Percentiles rank a stretch among this genome's conserved stretches.
Evolutionary conservation across 2,797 vertebrate genomes (phyloP).

Genomic region (Bradypodion ventrale): DNA sequence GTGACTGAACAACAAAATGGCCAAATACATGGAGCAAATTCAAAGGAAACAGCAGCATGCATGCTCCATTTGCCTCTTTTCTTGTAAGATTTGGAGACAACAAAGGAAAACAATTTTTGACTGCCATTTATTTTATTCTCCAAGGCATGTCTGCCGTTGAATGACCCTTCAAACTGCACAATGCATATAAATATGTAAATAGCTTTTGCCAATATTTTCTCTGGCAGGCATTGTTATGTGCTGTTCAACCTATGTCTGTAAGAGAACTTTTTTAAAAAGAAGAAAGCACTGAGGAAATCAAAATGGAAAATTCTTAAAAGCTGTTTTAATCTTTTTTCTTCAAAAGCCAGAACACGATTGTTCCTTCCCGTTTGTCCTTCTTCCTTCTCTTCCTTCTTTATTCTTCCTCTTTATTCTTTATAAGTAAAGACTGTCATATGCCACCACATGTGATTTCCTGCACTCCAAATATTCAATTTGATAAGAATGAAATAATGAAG

Average conservation of each 20-base stretch:
- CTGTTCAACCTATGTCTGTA: slow-evolving; percentile 16
- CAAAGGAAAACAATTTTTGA: slow-evolving; percentile 34
- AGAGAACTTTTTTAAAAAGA: neutral
- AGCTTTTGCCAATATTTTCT: slow-evolving; percentile 37
- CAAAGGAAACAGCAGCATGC: slow-evolving; percentile 42
- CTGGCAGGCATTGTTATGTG: neutral
- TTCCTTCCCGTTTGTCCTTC: neutral
- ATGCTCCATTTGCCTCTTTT: slow-evolving; percentile 53
- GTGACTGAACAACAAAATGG: too few species aligned
- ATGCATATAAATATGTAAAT: slow-evolving; percentile 30
- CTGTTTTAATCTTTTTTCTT: neutral
- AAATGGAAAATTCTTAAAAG: neutral
- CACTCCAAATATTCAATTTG: neutral
- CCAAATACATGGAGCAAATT: slow-evolving; percentile 54
- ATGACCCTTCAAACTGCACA: slow-evolving; percentile 44
- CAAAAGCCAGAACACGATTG: neutral
- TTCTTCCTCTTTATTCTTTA: neutral
- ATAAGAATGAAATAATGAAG: neutral
- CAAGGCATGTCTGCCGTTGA: slow-evolving; percentile 21
- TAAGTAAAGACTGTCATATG: neutral
- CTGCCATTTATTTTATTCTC: slow-evolving; percentile 41
- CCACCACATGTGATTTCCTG: neutral
- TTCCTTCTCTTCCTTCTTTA: neutral
- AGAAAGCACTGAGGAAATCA: neutral
- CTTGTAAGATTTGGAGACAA: slow-evolving; percentile 44